Base-by-base conservation (phyloP, 2,888 invertebrate species). In the Malthinus seriepunctatus region DNA sequence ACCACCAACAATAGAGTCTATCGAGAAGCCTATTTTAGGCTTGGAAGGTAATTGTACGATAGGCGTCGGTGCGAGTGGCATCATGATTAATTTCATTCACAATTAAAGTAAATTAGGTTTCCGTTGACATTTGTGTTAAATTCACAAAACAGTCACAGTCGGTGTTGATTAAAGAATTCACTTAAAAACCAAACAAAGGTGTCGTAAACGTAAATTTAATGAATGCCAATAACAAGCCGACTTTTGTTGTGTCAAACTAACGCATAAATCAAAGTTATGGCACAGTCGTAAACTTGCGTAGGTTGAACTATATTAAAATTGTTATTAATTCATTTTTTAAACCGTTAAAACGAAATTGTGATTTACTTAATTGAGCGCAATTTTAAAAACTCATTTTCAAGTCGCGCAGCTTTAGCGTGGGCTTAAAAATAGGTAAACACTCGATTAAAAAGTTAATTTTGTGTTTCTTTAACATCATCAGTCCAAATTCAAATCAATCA, bases 31-130 rank as follows among this genome's bases (percentile, higher is more conserved):
- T 78, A 95, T 91, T 82, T 94, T 95, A 69, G 95, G 94, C 82
- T 93, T 93, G 71, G 90, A 90, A 77, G 93, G 91, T 85, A 93
- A 89, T 82, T 93, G 90, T 81, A 91, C 89, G 81, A 93, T 89
- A 83, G 93, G 91, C 79, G 93, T 92, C 84, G 93, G 92, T 87
- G 93, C 93, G 86, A 93, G 88, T 84, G 93, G 93, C 93, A 94
- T 93, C 93, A 93, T 94, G 84, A 83, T 88, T 74, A 71, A 55
- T 58, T 71, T 67, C 50, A 49, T 3, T 33, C 51, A 48, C 55
- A 56, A 44, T 44, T 55, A 46, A 15, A 10, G 14, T n/a, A 55
- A 52, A 52, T 51, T 56, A 60, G 35, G 56, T 60, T 32, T 52
- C 47, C 33, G 60, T 35, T 51, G 55, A 42, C 60, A 60, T 56